Percentiles rank a stretch among this genome's conserved stretches.
phyloP scores from a whole-genome alignment of 2,797 vertebrate species.

The Alcedo quadribrachys region DNA sequence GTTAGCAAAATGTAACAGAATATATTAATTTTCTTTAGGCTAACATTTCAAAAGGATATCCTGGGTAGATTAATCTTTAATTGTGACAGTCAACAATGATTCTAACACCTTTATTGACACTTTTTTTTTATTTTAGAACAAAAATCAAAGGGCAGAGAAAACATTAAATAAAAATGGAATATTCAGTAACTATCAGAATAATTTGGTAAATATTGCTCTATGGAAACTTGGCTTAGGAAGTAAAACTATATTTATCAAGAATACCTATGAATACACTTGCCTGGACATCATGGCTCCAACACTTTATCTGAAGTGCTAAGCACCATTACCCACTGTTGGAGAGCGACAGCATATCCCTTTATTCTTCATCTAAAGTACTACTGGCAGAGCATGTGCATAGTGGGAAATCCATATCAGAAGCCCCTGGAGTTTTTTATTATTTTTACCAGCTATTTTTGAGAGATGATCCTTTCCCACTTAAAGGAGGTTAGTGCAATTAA shows the following conservation, averaged over 20 bases:
- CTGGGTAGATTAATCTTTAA: background rate
- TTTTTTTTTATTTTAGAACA: background rate
- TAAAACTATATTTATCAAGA: background rate
- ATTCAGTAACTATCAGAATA: background rate
- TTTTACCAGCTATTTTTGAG: background rate
- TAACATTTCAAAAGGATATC: background rate
- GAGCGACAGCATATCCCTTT: background rate
- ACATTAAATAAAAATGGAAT: background rate
- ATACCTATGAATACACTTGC: background rate
- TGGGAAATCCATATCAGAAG: background rate
- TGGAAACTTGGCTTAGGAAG: background rate
- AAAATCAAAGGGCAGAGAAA: background rate
- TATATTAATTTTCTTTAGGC: background rate
- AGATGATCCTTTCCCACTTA: background rate
- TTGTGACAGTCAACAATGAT: background rate
- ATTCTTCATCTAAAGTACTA: background rate
- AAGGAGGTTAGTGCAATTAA: background rate
- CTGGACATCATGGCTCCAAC: background rate
- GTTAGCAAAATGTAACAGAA: background rate
- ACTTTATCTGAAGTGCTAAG: slow-evolving; percentile 3
- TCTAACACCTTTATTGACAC: background rate
- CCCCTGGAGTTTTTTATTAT: background rate
- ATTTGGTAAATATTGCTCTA: background rate
- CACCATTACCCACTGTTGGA: background rate
- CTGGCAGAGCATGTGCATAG: background rate